phyloP scores from a whole-genome alignment of 2,113 vertebrate genomes.

The Petromus typicus region DNA sequence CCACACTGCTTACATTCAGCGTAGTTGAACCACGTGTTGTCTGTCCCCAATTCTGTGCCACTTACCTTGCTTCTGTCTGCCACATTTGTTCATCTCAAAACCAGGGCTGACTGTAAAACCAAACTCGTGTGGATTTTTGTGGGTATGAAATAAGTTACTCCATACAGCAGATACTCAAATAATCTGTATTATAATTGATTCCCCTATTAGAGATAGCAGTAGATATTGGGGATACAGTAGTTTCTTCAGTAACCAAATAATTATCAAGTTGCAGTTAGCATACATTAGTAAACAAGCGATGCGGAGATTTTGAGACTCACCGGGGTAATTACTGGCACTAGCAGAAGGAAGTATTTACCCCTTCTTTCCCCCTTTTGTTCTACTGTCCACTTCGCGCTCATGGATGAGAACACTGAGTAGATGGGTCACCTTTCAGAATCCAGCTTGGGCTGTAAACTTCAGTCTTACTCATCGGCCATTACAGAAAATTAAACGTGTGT shows the following conservation, averaged over 20 bases:
- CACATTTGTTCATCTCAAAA: not conserved
- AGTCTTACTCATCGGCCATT: not conserved
- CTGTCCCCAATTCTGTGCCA: not conserved
- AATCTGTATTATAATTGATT: not conserved
- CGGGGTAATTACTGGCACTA: not conserved
- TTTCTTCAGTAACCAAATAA: constrained; percentile 21
- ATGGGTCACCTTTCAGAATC: not conserved
- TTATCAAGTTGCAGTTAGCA: not conserved
- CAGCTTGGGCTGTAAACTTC: not conserved
- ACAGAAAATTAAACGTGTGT: not conserved
- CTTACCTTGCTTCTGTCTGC: not conserved
- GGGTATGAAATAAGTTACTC: not conserved
- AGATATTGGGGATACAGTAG: not conserved
- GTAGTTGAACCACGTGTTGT: not conserved
- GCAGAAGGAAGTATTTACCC: not conserved
- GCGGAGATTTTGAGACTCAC: not conserved
- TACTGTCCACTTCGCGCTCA: not conserved
- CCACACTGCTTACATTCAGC: not conserved
- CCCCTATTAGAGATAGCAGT: not conserved
- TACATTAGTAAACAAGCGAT: not conserved
- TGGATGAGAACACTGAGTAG: not conserved
- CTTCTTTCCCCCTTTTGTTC: not conserved
- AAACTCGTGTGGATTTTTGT: not conserved
- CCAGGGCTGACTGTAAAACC: not conserved
- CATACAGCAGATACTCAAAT: not conserved